phyloP scores from a whole-genome alignment of 2,797 vertebrate genomes.

The Anas bahamensis region DNA sequence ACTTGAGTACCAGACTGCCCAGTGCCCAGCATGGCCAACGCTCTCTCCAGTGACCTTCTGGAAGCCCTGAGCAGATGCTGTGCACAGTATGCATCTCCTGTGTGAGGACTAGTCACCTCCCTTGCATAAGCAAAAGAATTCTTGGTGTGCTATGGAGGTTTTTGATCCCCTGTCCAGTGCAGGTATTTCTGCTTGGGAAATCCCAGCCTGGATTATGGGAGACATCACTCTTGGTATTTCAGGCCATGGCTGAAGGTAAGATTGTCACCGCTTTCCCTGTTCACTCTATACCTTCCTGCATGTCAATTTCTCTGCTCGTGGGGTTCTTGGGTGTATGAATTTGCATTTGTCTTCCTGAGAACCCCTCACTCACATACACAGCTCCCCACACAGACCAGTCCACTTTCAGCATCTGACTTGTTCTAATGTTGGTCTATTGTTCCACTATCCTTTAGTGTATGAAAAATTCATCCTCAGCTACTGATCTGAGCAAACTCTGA shows the following conservation, averaged over 20 bases:
- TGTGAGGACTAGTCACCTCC: background rate
- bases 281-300: background rate
- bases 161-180: background rate
- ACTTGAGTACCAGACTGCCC: background rate
- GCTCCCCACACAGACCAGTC: background rate
- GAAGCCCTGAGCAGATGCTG: background rate
- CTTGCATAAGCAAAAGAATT: accelerated
- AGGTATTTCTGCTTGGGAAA: constrained; percentile 17
- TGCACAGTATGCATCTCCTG: background rate
- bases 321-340: background rate
- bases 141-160: background rate
- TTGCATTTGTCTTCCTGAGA: background rate
- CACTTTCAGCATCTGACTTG: background rate
- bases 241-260: background rate
- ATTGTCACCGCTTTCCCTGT: background rate
- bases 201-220: background rate
- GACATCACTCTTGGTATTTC: background rate
- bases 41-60: background rate
- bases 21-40: background rate
- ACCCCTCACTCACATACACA: background rate
- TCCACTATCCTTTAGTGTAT: background rate
- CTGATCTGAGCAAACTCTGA: background rate
- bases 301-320: background rate
- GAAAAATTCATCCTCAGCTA: background rate
- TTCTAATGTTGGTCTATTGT: background rate